Percentiles rank a stretch among this genome's conserved stretches.
phyloP scores from a whole-genome alignment of 2,888 invertebrate genomes.

The Athrips mouffetella region DNA sequence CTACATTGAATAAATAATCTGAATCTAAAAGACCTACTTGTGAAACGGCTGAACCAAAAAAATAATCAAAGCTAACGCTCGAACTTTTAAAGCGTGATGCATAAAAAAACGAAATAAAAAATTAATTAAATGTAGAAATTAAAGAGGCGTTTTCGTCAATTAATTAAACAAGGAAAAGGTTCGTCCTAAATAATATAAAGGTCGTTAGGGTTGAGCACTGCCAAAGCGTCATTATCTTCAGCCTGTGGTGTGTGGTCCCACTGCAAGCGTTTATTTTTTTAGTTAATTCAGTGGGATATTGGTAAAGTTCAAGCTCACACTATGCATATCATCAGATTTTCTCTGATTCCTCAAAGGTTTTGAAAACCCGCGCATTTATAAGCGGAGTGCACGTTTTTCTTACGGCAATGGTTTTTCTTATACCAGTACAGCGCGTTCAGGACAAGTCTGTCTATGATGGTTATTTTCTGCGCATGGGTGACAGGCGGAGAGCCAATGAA shows the following conservation, averaged over 20 bases:
- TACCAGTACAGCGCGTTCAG: no score
- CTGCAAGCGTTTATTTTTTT: slow-evolving; percentile 3
- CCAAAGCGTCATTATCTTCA: slow-evolving; percentile 67
- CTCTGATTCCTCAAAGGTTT: no score
- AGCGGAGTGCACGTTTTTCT: no score
- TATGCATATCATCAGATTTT: no score
- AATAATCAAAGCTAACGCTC: neutral
- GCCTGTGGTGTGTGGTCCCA: slow-evolving; percentile 25
- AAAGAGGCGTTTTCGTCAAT: slow-evolving; percentile 63
- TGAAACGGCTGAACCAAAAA: neutral
- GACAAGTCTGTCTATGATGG: no score
- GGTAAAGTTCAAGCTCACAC: no score
- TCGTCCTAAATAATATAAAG: slow-evolving; percentile 70
- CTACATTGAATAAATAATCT: no score
- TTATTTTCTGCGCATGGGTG: no score
- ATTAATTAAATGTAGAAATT: slow-evolving; percentile 43
- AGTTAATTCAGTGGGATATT: no score
- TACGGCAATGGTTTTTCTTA: no score
- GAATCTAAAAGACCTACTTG: no score
- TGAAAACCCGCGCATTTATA: neutral
- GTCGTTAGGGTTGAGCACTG: slow-evolving; percentile 68
- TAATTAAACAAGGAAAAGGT: slow-evolving; percentile 71
- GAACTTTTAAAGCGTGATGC: slow-evolving; percentile 8
- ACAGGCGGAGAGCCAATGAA: no score
- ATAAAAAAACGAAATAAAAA: slow-evolving; percentile 30